Percentiles rank a stretch among this genome's conserved stretches.
phyloP scores from a whole-genome alignment of 2,113 vertebrate species.

The Carettochelys insculpta region DNA sequence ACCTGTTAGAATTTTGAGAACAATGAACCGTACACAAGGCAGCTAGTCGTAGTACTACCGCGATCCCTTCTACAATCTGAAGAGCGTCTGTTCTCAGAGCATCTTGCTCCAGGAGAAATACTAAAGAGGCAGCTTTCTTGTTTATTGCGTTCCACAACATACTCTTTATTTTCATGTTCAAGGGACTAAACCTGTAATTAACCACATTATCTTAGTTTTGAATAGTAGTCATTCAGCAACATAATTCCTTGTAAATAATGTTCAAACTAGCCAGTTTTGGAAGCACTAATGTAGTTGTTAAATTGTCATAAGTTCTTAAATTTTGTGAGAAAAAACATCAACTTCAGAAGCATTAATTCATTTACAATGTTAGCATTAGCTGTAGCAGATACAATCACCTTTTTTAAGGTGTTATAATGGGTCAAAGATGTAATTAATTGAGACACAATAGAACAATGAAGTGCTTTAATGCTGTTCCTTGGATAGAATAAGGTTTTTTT shows the following conservation, averaged over 20 bases:
- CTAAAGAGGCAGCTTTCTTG: constrained; percentile 79
- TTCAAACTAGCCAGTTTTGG: background rate
- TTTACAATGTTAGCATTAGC: too few relatives aligned
- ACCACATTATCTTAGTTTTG: constrained; percentile 34
- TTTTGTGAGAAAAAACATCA: background rate
- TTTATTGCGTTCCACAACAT: constrained; percentile 82
- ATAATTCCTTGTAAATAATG: background rate
- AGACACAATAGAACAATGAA: background rate
- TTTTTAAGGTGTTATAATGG: background rate
- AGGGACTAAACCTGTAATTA: constrained; percentile 71
- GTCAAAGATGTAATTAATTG: background rate
- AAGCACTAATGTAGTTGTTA: background rate
- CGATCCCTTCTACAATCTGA: constrained; percentile 80
- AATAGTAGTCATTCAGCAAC: background rate
- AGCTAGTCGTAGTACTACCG: constrained; percentile 80
- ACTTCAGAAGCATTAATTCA: background rate
- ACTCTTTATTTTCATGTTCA: constrained; percentile 83
- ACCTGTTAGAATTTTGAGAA: constrained; percentile 60
- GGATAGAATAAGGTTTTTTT: background rate
- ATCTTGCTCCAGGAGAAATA: constrained; percentile 74
- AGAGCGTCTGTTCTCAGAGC: constrained; percentile 34
- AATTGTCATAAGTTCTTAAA: background rate
- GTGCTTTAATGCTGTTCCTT: background rate
- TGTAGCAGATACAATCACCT: rapidly evolving
- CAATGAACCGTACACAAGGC: constrained; percentile 82